Evolutionary conservation across 2,113 vertebrate species (phyloP).

Genomic region (Haplochromis vanheusdeni): DNA sequence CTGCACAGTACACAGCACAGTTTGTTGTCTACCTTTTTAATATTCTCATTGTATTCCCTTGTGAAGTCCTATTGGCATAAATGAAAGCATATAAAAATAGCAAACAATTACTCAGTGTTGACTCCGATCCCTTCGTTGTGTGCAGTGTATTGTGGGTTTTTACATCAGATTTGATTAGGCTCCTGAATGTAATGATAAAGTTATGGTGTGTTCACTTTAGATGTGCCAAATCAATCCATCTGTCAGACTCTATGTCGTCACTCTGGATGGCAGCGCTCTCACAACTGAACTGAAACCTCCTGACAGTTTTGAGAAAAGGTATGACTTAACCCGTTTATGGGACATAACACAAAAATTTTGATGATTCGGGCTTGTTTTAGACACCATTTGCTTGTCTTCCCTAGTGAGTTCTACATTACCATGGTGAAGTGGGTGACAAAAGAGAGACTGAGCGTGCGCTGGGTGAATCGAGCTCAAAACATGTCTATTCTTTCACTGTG

Average conservation of each 20-base stretch:
- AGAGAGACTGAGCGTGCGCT: conserved; percentile 58
- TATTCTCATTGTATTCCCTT: conserved; percentile 7
- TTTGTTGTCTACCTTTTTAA: neutral
- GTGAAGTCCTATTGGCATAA: neutral
- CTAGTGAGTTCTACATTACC: conserved; percentile 64
- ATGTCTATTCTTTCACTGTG: conserved; percentile 65
- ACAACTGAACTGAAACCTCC: conserved; percentile 64
- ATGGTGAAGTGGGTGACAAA: conserved; percentile 68
- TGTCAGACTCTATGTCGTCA: conserved; percentile 56
- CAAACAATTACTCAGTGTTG: neutral
- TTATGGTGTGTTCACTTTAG: conserved; percentile 23
- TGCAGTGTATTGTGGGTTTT: neutral
- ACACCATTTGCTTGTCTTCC: neutral
- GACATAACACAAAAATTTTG: neutral
- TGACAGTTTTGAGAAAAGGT: conserved; percentile 65
- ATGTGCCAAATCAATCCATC: conserved; percentile 68
- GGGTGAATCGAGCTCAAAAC: conserved; percentile 73
- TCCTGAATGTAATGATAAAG: neutral
- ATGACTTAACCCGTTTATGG: neutral
- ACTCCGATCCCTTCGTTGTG: neutral
- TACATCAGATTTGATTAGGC: neutral
- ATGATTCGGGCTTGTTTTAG: neutral
- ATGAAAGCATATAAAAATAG: neutral
- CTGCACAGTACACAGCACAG: neutral
- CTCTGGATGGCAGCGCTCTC: conserved; percentile 52